Evolutionary conservation across 2,797 vertebrate genomes (phyloP), one percentile per base, ranked within the genome.

Genomic region (Leptatherina wallacei): DNA sequence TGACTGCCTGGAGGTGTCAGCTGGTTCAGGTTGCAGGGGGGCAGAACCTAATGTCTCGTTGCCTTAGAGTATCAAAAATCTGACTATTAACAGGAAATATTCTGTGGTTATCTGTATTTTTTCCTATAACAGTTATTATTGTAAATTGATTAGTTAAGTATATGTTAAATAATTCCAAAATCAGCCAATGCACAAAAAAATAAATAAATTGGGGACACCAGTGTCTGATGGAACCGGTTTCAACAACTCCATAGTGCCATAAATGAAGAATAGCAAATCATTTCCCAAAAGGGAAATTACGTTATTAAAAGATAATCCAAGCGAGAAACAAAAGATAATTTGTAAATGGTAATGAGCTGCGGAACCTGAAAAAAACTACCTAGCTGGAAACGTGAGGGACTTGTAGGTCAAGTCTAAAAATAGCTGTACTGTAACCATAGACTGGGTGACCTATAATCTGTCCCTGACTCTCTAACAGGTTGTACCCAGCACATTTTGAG

Each of bases 21-120:
- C 57, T 64, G 82, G 84, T 88, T 93, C 90, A 49, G 47, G 79
- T 90, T 88, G 47, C 89, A 80, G 54, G 82, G 82, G 72, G 73
- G 40, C 77, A 82, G 67, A 69, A 56, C 42, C 51, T 58, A 56
- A 71, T 77, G 69, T 74, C 65, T 60, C 27, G 62, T 42, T 57
- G 14, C 35, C 2, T 35, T 13, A 24, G 13, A 40, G 6, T 38
- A n/a, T 18, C 22, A 29, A n/a, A 36, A 68, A 58, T 42, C 16
- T 42, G 40, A 16, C 14, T 18, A 10, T 42, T 18, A 42, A 42
- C 40, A 18, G 5, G 40, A 35, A 35, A 24, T 1, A 8, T 16
- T 68, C 13, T 44, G 36, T 57, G 40, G 40, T 42, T 42, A 18
- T 14, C 16, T 42, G 14, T 5, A 30, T 3, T 47, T 10, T 44